A percentile compares a stretch with the other conserved stretches of the same genome.
These are phyloP conservation scores for Meliscaeva auricollis DNA, from an alignment of 2,888 invertebrate genomes.

Conservation along the genomic window DNA sequence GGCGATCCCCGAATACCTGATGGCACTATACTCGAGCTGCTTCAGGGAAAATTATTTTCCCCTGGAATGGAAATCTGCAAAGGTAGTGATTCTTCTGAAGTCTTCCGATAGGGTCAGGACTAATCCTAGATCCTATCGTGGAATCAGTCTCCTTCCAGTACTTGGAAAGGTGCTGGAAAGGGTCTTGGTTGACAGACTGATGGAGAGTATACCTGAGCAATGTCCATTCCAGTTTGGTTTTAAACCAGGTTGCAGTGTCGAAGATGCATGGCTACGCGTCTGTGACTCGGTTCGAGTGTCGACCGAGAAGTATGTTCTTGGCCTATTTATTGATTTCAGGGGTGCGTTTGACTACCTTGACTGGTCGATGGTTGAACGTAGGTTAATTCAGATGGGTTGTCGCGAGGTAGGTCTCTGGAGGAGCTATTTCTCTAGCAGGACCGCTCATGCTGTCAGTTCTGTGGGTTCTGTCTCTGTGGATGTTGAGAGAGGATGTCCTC, in stretches of 20 bases:
- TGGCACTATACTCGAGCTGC: conserved; percentile 13
- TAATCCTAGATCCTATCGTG: conserved; percentile 62
- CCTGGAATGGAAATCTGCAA: conserved; percentile 39
- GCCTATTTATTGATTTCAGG: conserved; percentile 11
- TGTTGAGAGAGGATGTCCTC: conserved; percentile 58
- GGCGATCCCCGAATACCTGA: conserved; percentile 48
- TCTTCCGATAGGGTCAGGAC: conserved; percentile 63
- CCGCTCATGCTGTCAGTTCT: not conserved
- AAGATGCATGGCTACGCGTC: conserved; percentile 47
- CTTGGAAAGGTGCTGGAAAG: conserved; percentile 72
- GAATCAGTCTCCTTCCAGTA: conserved; percentile 54
- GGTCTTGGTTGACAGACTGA: conserved; percentile 45
- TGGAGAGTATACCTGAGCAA: not conserved
- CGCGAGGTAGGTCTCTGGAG: conserved; percentile 3
- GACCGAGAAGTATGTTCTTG: conserved; percentile 44
- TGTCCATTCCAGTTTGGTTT: conserved; percentile 47
- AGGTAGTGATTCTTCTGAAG: conserved; percentile 57
- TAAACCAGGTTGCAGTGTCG: conserved; percentile 15
- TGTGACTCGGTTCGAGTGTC: not conserved
- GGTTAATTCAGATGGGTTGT: conserved; percentile 43
- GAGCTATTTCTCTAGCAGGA: conserved; percentile 29
- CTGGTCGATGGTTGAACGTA: conserved; percentile 47
- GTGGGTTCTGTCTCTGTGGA: not conserved
- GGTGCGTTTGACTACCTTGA: conserved; percentile 69
- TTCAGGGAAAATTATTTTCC: conserved; percentile 48